Percentiles rank a stretch among this genome's conserved stretches.
These are phyloP conservation scores for Phenganax subtilis DNA, from an alignment of 92 coral and sea anemone genomes.

Conservation along the genomic window DNA sequence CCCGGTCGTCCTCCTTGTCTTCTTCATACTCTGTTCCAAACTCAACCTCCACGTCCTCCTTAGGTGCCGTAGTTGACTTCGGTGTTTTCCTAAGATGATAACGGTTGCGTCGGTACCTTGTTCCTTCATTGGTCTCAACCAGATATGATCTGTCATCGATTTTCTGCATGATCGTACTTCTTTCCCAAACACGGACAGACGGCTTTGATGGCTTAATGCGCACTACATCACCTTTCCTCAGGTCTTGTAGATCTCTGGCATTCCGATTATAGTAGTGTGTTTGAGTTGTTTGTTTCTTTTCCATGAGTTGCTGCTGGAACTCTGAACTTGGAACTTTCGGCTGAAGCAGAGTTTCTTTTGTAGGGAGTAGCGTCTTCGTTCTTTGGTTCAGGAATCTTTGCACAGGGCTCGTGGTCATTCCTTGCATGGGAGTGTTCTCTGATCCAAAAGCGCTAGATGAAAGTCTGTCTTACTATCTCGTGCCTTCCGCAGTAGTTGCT, in stretches of 20 bases:
- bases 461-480: constrained; percentile 23
- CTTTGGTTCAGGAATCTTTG: constrained; percentile 20
- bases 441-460: constrained; percentile 4
- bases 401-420: constrained; percentile 18
- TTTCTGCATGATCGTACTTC: background rate
- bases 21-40: too few relatives aligned
- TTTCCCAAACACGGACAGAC: too few relatives aligned
- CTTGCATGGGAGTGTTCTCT: constrained; percentile 25
- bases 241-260: constrained; percentile 16
- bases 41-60: too few relatives aligned
- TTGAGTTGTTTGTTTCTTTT: background rate
- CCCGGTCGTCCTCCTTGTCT: too few relatives aligned
- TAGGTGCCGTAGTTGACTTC: too few relatives aligned
- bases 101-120: background rate
- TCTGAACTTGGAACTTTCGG: background rate
- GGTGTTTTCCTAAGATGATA: too few relatives aligned
- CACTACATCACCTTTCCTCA: constrained; percentile 9
- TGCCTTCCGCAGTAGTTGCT: constrained; percentile 35
- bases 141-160: background rate
- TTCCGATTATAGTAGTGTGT: constrained; percentile 6
- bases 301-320: background rate
- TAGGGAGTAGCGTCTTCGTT: constrained; percentile 17
- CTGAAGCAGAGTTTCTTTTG: constrained; percentile 3
- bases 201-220: background rate
- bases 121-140: background rate